phyloP scores from a whole-genome alignment of 2,113 vertebrate species.

The Odocoileus virginianus region DNA sequence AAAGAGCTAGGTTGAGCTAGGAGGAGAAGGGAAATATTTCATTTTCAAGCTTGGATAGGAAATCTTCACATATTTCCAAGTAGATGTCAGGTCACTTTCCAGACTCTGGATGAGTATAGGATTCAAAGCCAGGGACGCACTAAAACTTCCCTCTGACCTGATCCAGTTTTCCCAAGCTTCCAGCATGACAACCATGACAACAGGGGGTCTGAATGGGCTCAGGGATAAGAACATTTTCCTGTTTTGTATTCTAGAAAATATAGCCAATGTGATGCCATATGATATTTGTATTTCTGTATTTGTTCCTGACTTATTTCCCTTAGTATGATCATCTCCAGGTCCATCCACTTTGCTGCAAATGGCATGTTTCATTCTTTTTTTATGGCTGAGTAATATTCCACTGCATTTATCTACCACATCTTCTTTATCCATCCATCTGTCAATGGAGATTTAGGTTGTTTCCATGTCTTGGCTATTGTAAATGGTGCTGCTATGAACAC shows the following conservation, averaged over 20 bases:
- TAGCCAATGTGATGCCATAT: background rate
- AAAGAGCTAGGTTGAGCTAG: background rate
- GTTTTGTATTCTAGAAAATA: background rate
- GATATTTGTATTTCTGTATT: background rate
- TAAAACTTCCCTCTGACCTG: conserved; percentile 45
- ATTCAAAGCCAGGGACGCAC: conserved; percentile 56
- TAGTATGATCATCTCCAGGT: background rate
- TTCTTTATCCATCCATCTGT: background rate
- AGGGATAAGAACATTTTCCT: background rate
- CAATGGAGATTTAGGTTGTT: background rate
- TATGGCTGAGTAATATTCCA: background rate
- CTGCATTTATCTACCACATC: background rate
- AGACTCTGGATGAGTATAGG: background rate
- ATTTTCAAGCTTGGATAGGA: background rate
- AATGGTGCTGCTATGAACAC: background rate
- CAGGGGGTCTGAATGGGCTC: background rate
- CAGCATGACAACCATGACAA: background rate
- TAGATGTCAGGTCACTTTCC: background rate
- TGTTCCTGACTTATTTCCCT: background rate
- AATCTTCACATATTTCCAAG: background rate
- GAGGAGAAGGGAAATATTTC: background rate
- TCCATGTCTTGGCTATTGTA: background rate
- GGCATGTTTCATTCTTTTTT: background rate
- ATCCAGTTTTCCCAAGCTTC: background rate
- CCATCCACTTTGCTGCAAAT: background rate